Conservation (phyloP, 1,140 invertebrate genomes). For the Ridgeia piscesae region DNA sequence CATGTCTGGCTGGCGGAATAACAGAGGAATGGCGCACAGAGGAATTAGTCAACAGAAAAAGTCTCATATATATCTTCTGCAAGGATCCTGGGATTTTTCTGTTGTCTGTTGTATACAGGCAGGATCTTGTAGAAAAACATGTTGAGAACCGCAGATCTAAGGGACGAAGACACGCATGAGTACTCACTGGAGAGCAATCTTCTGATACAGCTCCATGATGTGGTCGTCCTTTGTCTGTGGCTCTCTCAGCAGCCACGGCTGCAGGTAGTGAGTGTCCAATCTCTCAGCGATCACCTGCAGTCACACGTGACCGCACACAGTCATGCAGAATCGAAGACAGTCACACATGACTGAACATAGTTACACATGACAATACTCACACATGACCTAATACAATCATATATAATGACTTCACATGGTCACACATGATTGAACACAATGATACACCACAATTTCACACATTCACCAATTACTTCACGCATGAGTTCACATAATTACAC, state of each 20-base stretch:
- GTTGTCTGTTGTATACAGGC: no score
- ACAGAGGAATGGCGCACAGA: no score
- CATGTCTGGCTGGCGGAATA: no score
- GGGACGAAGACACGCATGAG: neutral
- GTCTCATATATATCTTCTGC: no score
- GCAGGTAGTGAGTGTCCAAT: neutral
- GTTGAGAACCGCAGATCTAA: no score
- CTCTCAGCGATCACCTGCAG: constrained; percentile 9
- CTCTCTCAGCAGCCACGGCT: neutral
- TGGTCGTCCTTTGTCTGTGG: constrained; percentile 17
- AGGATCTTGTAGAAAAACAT: no score
- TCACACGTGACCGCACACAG: neutral
- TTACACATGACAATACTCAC: neutral
- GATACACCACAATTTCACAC: neutral
- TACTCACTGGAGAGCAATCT: constrained; percentile 19
- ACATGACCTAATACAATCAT: no score
- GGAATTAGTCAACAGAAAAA: no score
- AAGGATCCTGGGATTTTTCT: neutral
- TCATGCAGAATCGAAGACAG: neutral
- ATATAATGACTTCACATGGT: no score
- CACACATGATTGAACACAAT: neutral
- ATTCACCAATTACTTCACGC: neutral
- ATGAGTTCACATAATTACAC: neutral
- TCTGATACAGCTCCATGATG: constrained; percentile 19
- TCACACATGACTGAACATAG: neutral